Evolutionary conservation across 2,888 invertebrate genomes (phyloP).

Genomic region (Bimastos eiseni): DNA sequence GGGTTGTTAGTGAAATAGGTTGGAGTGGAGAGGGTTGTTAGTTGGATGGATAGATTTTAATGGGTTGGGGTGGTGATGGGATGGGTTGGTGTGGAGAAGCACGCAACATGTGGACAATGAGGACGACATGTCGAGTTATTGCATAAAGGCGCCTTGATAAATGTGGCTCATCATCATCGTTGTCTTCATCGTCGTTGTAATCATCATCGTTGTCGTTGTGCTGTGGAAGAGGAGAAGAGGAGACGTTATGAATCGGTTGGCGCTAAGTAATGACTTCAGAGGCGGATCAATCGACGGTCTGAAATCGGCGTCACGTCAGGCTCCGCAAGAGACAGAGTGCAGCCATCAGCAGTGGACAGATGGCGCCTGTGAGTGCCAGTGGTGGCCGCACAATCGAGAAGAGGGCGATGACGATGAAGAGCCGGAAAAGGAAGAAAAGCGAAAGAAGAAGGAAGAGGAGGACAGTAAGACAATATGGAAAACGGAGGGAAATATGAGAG

Average conservation of each 20-base stretch:
- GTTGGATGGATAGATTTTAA: no score
- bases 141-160: not conserved
- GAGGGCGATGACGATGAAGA: not conserved
- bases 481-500: no score
- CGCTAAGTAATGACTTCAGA: not conserved
- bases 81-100: not conserved
- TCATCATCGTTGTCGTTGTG: no score
- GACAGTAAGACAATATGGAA: no score
- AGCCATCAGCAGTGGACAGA: not conserved
- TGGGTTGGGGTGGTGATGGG: no score
- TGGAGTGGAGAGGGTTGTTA: no score
- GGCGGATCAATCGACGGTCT: not conserved
- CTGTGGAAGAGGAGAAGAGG: not conserved
- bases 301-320: not conserved
- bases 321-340: not conserved
- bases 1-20: no score
- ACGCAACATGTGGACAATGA: not conserved
- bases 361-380: not conserved
- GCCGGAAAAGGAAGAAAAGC: not conserved
- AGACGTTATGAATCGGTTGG: not conserved
- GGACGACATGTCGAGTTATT: not conserved
- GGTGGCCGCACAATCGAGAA: not conserved
- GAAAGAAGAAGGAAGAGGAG: not conserved
- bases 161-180: not conserved
- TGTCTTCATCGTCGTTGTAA: not conserved